Conservation (phyloP, 2,888 invertebrate genomes). For the Sicus ferrugineus region DNA sequence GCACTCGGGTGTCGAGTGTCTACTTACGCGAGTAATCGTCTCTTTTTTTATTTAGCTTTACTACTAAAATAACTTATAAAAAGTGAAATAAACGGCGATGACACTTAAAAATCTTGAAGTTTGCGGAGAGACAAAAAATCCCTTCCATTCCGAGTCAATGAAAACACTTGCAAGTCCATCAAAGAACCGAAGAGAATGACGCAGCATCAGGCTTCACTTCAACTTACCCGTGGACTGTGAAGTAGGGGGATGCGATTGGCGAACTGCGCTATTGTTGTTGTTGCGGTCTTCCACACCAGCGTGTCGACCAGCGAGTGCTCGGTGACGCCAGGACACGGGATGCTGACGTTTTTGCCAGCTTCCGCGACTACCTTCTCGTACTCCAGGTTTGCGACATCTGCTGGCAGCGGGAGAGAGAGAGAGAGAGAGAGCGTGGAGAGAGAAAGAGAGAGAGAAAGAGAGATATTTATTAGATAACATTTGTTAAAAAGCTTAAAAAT, state of each 20-base stretch:
- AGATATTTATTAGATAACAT: neutral
- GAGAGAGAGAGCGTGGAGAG: neutral
- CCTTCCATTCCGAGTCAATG: too few relatives aligned
- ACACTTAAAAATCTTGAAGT: too few relatives aligned
- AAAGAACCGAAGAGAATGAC: too few relatives aligned
- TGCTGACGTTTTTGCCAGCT: conserved; percentile 72
- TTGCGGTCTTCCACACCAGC: conserved; percentile 69
- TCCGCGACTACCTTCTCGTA: conserved; percentile 70
- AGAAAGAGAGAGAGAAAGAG: conserved; percentile 20
- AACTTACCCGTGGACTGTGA: conserved; percentile 64
- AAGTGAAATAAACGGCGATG: too few relatives aligned
- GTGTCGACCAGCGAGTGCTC: conserved; percentile 72
- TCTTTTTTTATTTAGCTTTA: too few relatives aligned
- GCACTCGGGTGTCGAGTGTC: too few relatives aligned
- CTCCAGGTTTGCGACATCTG: conserved; percentile 71
- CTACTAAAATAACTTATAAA: too few relatives aligned
- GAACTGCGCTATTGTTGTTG: conserved; percentile 64
- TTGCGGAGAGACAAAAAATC: too few relatives aligned
- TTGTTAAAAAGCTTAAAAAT: neutral
- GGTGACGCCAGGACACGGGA: conserved; percentile 74
- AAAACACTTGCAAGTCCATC: too few relatives aligned
- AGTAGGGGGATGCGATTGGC: conserved; percentile 65
- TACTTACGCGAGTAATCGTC: too few relatives aligned
- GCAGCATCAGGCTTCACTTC: neutral
- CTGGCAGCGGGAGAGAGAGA: conserved; percentile 33